Evolutionary conservation across 2,888 invertebrate species (phyloP), one percentile per base, ranked within the genome.

Genomic region (Eupeodes luniger): DNA sequence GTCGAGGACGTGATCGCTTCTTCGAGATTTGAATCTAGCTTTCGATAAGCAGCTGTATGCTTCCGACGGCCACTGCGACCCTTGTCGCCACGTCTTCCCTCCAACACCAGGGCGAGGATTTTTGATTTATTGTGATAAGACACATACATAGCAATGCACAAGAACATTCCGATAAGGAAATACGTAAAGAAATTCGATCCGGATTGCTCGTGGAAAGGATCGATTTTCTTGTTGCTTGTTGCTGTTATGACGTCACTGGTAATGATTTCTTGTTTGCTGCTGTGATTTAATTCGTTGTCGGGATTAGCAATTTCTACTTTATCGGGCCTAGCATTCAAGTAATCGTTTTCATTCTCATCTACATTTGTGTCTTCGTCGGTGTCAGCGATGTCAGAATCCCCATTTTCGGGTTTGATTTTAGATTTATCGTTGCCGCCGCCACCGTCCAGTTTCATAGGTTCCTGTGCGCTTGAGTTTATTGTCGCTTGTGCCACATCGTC

Each of bases 121-220:
- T 96, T 96, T 91, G 96, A 95, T 91, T 96, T 96, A 91, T 96
- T 96, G 89, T 95, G 95, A 92, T 95, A 95, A 66, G 84, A 94
- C 14, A 96, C 94, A 91, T 96, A 96, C 62, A 95, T 94, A 64
- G 95, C 92, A 59, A 96, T 94, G 90, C 95, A 95, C 14, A 96
- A 91, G 27, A 96, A 94, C 90, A 95, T 95, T 88, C 95, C 93
- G 12, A 96, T 94, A 90, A 96, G 94, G 91, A 96, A 96, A 92
- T 96, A 96, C 1, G 95, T 94, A 92, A 96, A 96, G 92, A 96
- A 96, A 91, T 96, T 95, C 0, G 96, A 95, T 89, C 95, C 95
- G 57, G 95, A 95, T 36, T 94, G 93, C 61, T 94, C 93, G n/a
- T 92, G 91, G 62, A 91, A 91, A 3, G 89, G 90, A 89, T 91